Conservation (phyloP, 2,113 vertebrate genomes). For the Myrmophylax atrothorax region DNA sequence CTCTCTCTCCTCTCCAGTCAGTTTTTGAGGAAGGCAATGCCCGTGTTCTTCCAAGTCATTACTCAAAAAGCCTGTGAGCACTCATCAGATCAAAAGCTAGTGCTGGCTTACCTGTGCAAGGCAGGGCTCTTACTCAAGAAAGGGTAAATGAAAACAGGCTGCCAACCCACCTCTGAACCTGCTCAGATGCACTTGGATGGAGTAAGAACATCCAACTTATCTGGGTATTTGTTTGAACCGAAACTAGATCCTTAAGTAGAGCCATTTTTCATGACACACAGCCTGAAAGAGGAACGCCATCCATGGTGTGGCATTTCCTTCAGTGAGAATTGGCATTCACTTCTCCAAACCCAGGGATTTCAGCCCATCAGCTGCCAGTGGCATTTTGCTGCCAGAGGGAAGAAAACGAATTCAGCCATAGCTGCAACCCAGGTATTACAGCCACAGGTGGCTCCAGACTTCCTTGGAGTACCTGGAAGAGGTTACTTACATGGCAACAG, state of each 20-base stretch:
- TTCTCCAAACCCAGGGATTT: neutral
- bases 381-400: neutral
- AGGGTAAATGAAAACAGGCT: neutral
- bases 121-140: neutral
- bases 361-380: neutral
- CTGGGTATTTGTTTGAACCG: neutral
- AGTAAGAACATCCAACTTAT: neutral
- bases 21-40: neutral
- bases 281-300: neutral
- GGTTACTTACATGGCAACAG: rapidly evolving
- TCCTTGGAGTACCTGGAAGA: neutral
- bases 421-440: neutral
- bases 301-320: neutral
- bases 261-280: neutral
- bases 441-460: neutral
- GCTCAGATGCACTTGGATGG: neutral
- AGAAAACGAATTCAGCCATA: rapidly evolving
- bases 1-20: neutral
- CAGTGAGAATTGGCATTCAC: neutral
- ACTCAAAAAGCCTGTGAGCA: neutral
- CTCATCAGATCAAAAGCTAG: neutral
- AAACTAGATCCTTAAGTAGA: neutral
- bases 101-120: neutral
- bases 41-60: neutral
- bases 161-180: neutral